phyloP scores from a whole-genome alignment of 2,797 vertebrate species.

The Falco columbarius region DNA sequence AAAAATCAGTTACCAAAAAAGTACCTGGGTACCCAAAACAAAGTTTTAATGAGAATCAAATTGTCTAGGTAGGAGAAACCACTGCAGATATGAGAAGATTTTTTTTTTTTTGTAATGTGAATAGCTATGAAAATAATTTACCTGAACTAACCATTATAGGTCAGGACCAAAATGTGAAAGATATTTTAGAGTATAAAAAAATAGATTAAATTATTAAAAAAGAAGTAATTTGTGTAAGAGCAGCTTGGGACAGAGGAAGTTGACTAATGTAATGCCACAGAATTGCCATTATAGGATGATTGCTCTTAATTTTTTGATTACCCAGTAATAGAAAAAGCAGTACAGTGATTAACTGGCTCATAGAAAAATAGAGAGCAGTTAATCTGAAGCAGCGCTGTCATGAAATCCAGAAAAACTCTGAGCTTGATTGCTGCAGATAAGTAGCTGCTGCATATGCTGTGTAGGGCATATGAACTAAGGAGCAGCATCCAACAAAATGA shows the following conservation, averaged over 20 bases:
- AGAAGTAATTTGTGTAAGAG: slow-evolving; percentile 23
- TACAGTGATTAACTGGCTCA: slow-evolving; percentile 32
- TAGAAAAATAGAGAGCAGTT: background rate
- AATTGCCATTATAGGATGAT: background rate
- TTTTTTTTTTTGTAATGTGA: background rate
- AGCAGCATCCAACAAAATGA: background rate
- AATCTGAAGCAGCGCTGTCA: background rate
- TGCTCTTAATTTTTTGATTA: slow-evolving; percentile 42
- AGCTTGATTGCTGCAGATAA: background rate
- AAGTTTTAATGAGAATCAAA: background rate
- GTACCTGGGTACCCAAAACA: background rate
- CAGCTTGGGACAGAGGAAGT: slow-evolving; percentile 5
- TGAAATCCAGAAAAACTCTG: background rate
- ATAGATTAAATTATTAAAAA: background rate
- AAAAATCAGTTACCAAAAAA: background rate
- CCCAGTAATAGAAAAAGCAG: slow-evolving; percentile 10
- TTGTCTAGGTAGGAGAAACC: background rate
- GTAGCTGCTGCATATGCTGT: background rate
- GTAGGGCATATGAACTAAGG: background rate
- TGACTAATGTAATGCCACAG: slow-evolving; percentile 2
- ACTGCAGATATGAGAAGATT: background rate
- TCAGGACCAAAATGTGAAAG: background rate
- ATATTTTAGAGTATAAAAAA: background rate
- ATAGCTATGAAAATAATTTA: background rate
- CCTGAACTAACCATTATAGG: background rate